Conservation (phyloP, 1,140 invertebrate genomes). For the Cephus cinctus region DNA sequence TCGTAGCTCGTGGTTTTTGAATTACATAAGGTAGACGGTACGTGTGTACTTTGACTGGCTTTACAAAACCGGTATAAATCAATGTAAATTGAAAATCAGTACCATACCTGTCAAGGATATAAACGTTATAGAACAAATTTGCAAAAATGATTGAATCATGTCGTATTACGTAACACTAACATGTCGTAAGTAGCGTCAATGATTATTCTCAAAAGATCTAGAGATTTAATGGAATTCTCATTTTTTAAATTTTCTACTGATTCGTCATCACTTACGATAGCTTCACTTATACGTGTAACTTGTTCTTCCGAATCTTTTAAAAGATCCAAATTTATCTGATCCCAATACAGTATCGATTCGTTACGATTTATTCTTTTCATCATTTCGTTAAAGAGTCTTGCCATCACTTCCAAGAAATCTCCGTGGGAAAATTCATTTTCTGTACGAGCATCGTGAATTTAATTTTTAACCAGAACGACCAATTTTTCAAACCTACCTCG, state of each 20-base stretch:
- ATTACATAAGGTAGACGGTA: conserved; percentile 19
- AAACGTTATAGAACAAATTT: neutral
- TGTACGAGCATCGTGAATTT: conserved; percentile 17
- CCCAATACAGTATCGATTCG: conserved; percentile 23
- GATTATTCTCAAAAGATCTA: conserved; percentile 24
- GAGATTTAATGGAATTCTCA: too few species aligned
- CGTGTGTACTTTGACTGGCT: conserved; percentile 14
- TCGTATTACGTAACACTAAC: conserved; percentile 18
- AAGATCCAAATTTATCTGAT: conserved; percentile 12
- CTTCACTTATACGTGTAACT: neutral
- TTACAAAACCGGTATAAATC: conserved; percentile 25
- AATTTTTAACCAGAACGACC: too few species aligned
- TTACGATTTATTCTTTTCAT: conserved; percentile 12
- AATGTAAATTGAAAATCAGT: conserved; percentile 29
- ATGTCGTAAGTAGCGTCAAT: conserved; percentile 32
- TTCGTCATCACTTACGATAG: neutral
- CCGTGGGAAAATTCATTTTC: conserved; percentile 18
- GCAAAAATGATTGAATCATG: neutral
- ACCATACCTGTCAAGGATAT: conserved; percentile 28
- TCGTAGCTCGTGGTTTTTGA: conserved; percentile 18
- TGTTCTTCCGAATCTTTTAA: neutral
- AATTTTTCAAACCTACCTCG: conserved; percentile 18
- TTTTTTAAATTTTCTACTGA: too few species aligned
- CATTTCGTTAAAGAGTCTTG: conserved; percentile 17
- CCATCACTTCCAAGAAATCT: conserved; percentile 28